Percentiles rank a stretch among this genome's conserved stretches.
These are phyloP conservation scores for Galemys pyrenaicus DNA, from an alignment of 2,113 vertebrate genomes.

Conservation along the genomic window DNA sequence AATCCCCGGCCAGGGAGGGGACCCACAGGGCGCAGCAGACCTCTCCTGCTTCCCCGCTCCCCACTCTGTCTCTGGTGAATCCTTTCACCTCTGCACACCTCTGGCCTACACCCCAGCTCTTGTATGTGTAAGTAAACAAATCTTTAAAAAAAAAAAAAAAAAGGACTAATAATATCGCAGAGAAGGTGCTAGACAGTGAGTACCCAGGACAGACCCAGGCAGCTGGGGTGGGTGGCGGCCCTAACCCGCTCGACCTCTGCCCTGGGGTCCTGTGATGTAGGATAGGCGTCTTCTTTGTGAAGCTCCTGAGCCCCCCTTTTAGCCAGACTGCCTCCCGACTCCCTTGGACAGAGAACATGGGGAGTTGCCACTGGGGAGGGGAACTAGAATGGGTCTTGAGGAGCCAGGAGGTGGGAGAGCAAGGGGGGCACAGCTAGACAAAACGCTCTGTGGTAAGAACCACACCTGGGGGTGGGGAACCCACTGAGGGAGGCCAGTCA, in stretches of 20 bases:
- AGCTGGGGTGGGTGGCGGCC: background rate
- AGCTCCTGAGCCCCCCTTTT: background rate
- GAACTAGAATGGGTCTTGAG: background rate
- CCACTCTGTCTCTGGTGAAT: too few species aligned
- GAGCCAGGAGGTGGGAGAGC: background rate
- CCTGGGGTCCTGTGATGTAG: background rate
- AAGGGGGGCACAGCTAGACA: background rate
- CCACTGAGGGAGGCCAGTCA: background rate
- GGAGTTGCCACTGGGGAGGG: background rate
- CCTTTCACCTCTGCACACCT: too few species aligned
- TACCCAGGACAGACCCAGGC: background rate
- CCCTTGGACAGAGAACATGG: background rate
- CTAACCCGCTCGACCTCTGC: accelerated
- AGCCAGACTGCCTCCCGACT: background rate
- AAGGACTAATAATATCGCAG: accelerated
- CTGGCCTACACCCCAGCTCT: too few species aligned
- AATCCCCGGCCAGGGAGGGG: too few species aligned
- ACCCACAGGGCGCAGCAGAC: too few species aligned
- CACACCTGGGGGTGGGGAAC: background rate
- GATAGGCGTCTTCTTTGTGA: background rate
- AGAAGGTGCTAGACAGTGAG: background rate
- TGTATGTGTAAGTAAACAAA: too few species aligned
- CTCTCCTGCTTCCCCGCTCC: too few species aligned
- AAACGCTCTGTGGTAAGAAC: background rate
- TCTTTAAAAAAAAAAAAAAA: too few species aligned